A percentile compares a stretch with the other conserved stretches of the same genome.
These are phyloP conservation scores for Silurus lanzhouensis DNA, from an alignment of 2,797 vertebrate genomes.

Conservation along the genomic window DNA sequence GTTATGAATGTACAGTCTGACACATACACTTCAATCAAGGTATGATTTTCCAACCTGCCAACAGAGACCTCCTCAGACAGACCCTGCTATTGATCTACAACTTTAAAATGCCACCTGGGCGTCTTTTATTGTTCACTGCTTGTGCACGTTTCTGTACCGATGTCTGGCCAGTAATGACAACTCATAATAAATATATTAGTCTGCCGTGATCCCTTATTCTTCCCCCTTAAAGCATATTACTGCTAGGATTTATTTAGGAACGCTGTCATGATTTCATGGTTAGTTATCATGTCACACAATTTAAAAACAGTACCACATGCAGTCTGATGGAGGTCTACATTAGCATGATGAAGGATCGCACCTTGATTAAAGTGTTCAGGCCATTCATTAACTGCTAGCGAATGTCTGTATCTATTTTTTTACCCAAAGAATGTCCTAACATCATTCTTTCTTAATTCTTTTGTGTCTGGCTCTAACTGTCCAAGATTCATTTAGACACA, in stretches of 20 bases:
- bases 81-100: slow-evolving; percentile 17
- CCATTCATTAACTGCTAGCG: neutral
- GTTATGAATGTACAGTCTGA: slow-evolving; percentile 2
- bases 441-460: neutral
- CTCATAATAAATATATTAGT: neutral
- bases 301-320: neutral
- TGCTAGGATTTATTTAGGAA: neutral
- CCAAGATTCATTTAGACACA: too few relatives aligned
- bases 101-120: slow-evolving; percentile 27
- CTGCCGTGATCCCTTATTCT: neutral
- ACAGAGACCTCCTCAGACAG: neutral
- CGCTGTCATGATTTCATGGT: neutral
- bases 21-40: slow-evolving; percentile 13
- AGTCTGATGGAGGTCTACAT: neutral
- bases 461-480: neutral
- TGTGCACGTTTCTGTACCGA: neutral
- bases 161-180: neutral
- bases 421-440: neutral
- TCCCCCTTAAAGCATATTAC: too few relatives aligned
- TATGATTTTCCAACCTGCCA: slow-evolving; percentile 10
- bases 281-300: neutral
- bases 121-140: neutral
- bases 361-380: neutral
- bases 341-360: neutral
- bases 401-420: neutral